Base-by-base conservation (phyloP, 2,888 invertebrate genomes). In the Phorcus lineatus region DNA sequence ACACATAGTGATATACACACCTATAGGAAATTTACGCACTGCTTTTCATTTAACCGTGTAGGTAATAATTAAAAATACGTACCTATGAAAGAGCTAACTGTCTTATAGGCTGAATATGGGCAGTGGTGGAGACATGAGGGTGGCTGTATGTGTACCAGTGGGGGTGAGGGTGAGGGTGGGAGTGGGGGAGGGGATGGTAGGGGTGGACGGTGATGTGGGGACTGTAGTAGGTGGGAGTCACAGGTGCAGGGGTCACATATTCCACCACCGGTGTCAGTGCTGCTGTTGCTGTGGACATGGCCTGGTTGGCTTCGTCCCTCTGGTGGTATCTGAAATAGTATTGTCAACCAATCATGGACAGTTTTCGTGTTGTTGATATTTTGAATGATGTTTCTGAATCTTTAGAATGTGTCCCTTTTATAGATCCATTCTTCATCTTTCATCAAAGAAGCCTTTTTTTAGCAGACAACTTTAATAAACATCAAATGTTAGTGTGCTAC, bases 61-160 rank as follows among this genome's bases (percentile, higher is more conserved):
- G 13, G 13, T 47, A 11, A 47, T 11, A 11, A 47, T 47, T 11
- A 1, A 6, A 6, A 47, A 47, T 47, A 47, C 13, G 13, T 24
- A 54, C 53, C 31, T 52, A n/a, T 31, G 74, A 57, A 74, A 74
- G 79, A 74, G 74, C 74, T 24, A 74, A 47, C 28, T 62, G 62
- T 17, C 62, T 28, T 17, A 74, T 22, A 70, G 47, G 74, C 74
- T 52, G 55, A 40, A 74, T 19, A 74, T 74, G 52, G 67, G 28
- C 74, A 47, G 57, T 24, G 74, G 74, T 54, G 53, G 55, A 54
- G 16, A 74, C 70, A 55, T 22, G 55, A 54, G 31, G 75, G 62
- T 40, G 54, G 53, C 52, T 19, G 52, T 22, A 75, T 6, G 57
- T 11, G 36, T n/a, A 16, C 19, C 31, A n/a, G 40, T 24, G 53